Conservation (phyloP, 2,797 vertebrate species). For the Eulemur coronatus region DNA sequence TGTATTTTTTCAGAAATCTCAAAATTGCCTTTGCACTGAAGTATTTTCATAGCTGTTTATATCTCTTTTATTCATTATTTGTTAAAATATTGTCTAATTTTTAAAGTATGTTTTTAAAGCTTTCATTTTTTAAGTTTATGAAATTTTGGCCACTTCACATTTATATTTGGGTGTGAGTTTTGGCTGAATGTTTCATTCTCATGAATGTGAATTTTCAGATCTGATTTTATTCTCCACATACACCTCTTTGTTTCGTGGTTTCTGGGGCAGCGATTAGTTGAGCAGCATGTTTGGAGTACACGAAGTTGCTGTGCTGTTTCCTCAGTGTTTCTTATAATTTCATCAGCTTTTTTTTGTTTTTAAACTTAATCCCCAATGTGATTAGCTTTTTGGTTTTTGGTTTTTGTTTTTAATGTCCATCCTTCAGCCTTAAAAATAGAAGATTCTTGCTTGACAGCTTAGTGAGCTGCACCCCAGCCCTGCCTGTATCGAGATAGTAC, state of each 20-base stretch:
- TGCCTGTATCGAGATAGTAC: constrained; percentile 50
- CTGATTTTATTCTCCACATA: constrained; percentile 36
- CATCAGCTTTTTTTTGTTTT: constrained; percentile 46
- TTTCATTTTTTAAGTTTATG: constrained; percentile 82
- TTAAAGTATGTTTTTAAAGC: constrained; percentile 84
- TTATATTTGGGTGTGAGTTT: constrained; percentile 61
- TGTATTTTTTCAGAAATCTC: constrained; percentile 88
- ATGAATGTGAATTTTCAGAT: constrained; percentile 77
- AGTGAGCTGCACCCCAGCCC: constrained; percentile 75
- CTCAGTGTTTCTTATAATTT: constrained; percentile 37
- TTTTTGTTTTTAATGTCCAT: constrained; percentile 74
- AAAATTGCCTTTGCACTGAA: constrained; percentile 88
- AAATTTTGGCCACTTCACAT: constrained; percentile 76
- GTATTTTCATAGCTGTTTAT: constrained; percentile 90
- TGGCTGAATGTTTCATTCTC: constrained; percentile 25
- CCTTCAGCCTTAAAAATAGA: constrained; percentile 83
- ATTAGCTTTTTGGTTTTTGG: constrained; percentile 16
- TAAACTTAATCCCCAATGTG: not conserved
- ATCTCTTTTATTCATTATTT: constrained; percentile 83
- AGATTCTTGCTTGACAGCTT: constrained; percentile 71
- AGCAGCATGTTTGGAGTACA: not conserved
- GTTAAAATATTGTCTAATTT: constrained; percentile 84
- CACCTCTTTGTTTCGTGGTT: constrained; percentile 28
- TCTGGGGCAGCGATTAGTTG: not conserved
- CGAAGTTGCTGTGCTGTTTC: constrained; percentile 47